Evolutionary conservation across 2,888 invertebrate species (phyloP), one percentile per base, ranked within the genome.

Genomic region (Clistopyga incitator): DNA sequence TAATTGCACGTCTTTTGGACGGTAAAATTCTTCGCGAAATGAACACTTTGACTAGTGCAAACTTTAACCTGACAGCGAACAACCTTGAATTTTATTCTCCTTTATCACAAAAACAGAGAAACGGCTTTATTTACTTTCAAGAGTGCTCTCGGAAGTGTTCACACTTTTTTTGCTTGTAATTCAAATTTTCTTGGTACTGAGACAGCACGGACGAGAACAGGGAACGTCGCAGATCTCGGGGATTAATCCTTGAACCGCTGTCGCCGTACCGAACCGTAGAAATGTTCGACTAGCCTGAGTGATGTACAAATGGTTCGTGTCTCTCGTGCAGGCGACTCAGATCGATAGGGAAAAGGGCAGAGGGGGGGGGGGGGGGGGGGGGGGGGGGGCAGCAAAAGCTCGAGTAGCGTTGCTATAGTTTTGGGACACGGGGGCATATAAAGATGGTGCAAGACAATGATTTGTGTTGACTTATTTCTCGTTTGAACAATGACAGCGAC

Each of bases 401-500:
- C 15, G 23, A 23, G 54, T 23, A 10, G 54, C 10, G 0, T 59
- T 15, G 56, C 29, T 13, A 6, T 13, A 59, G 29, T 25, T 15
- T 61, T 4, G 29, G 8, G 34, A 15, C 59, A 34, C n/a, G 18
- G 34, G 59, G n/a, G 3, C 23, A 72, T 29, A 72, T 82, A 54
- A 78, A 25, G 70, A 82, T 77, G 75, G 78, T 68, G 61, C 50
- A 68, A 72, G 78, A 75, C 80, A 50, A 52, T 52, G 56, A 82
- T 77, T 79, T 52, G 25, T 71, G 42, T 72, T 20, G 34, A 82
- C 78, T 88, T 89, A 88, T 89, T 88, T 88, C 83, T 87, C 84
- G 82, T 89, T 89, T 88, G 88, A 89, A 89, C 89, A 89, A 90
- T 86, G 86, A 82, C 86, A 84, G 78, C 42, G 84, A 68, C 70